Evolutionary conservation across 2,113 vertebrate genomes (phyloP).

Genomic region (Alethe castanea): DNA sequence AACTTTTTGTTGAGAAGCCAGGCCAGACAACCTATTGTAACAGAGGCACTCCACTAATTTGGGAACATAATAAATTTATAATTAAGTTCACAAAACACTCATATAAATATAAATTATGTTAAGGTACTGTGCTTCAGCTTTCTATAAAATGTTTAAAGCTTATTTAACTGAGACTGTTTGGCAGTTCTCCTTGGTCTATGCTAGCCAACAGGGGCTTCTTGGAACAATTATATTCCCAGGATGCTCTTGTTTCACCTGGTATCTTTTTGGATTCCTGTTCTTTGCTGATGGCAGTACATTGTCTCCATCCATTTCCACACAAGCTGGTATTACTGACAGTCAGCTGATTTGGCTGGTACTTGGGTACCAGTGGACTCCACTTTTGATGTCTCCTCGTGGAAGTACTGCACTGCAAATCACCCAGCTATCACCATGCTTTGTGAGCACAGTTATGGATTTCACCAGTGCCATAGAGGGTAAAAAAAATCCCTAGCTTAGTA

Average conservation of each 20-base stretch:
- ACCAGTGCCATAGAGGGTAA: background rate
- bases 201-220: background rate
- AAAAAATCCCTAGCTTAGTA: background rate
- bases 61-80: background rate
- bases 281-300: background rate
- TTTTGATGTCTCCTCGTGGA: background rate
- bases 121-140: background rate
- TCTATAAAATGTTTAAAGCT: background rate
- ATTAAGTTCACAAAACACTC: conserved; percentile 4
- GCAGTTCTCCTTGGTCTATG: background rate
- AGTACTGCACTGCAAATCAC: background rate
- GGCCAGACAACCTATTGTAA: background rate
- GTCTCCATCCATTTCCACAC: background rate
- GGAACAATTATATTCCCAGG: background rate
- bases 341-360: background rate
- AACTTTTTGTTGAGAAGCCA: background rate
- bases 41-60: background rate
- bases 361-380: background rate
- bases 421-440: background rate
- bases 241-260: background rate
- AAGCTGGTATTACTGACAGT: background rate
- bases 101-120: background rate
- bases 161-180: background rate
- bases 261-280: background rate
- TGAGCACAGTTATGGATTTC: background rate